phyloP scores from a whole-genome alignment of 1,140 invertebrate genomes.

The Andrena cerasifolii region DNA sequence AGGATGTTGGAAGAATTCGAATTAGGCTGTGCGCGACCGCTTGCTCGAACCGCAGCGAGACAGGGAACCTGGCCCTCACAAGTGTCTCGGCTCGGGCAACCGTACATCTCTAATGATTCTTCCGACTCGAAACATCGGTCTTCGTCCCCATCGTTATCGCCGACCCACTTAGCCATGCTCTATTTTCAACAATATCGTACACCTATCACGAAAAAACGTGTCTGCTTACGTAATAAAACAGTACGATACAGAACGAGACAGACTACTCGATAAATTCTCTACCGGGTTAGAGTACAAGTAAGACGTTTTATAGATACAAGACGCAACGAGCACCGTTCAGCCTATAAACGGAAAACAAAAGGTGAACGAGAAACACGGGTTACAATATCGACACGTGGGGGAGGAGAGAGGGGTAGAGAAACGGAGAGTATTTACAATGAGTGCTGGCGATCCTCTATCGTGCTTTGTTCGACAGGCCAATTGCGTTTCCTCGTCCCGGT shows the following conservation, averaged over 20 bases:
- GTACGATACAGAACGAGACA: constrained; percentile 35
- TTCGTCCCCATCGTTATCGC: constrained; percentile 2
- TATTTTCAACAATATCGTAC: constrained; percentile 61
- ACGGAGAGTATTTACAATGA: constrained; percentile 42
- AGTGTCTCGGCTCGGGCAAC: background rate
- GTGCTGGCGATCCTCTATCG: background rate
- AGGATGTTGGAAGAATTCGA: background rate
- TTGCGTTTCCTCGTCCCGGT: too few relatives aligned
- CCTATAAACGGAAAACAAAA: constrained; percentile 39
- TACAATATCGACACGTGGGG: constrained; percentile 13
- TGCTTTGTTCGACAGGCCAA: background rate
- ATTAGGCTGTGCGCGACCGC: background rate
- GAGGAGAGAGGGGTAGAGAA: background rate
- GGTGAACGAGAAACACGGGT: background rate
- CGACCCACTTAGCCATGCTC: constrained; percentile 4
- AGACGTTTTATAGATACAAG: constrained; percentile 38
- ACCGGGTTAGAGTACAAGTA: constrained; percentile 20
- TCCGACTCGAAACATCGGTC: background rate
- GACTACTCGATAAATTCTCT: constrained; percentile 52
- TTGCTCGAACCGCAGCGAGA: background rate
- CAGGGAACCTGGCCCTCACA: background rate
- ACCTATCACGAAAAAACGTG: constrained; percentile 48
- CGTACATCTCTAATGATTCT: background rate
- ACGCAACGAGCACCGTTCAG: constrained; percentile 41
- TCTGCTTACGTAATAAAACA: constrained; percentile 49